Evolutionary conservation across 2,113 vertebrate species (phyloP), one percentile per base, ranked within the genome.

Genomic region (Laterallus jamaicensis): DNA sequence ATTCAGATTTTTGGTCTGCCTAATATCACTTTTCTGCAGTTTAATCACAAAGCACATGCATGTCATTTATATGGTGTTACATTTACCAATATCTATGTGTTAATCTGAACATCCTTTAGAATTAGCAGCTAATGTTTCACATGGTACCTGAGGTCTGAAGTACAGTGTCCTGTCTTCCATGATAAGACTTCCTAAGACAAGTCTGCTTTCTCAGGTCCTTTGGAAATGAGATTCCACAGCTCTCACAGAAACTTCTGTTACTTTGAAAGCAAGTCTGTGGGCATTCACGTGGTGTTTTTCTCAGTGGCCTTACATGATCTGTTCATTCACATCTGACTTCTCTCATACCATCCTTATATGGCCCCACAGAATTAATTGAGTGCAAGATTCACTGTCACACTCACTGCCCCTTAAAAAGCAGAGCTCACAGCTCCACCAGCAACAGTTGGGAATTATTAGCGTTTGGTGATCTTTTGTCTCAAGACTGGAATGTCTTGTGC

Each of bases 401-500:
- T 47, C 26, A 2, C 17, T 14, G 31, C 40, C 70, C 81, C 78
- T 81, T 85, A 68, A 82, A 25, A 29, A 88, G 52, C 91, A 64
- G 29, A 58, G 42, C 74, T 14, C 93, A 59, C 18, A 32, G 91
- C 95, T 95, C 55, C 62, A 78, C 52, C 59, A 78, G 96, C 75
- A 93, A 83, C 55, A 88, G 86, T 78, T 93, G 88, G 93, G 96
- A 95, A 93, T 97, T 97, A 96, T 95, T 97, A 95, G 88, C 35
- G 71, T 97, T 96, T 97, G 97, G 97, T 95, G 95, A 97, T 97
- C 95, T 96, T 96, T 92, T 97, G 97, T 98, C 98, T 98, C 91
- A 85, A 97, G 96, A 93, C 94, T 96, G 97, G 89, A 71, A 24
- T 96, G 94, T 97, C 95, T 95, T 94, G 93, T 97, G 97, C 92